phyloP scores from a whole-genome alignment of 1,140 invertebrate genomes.

The Helicoverpa armigera region DNA sequence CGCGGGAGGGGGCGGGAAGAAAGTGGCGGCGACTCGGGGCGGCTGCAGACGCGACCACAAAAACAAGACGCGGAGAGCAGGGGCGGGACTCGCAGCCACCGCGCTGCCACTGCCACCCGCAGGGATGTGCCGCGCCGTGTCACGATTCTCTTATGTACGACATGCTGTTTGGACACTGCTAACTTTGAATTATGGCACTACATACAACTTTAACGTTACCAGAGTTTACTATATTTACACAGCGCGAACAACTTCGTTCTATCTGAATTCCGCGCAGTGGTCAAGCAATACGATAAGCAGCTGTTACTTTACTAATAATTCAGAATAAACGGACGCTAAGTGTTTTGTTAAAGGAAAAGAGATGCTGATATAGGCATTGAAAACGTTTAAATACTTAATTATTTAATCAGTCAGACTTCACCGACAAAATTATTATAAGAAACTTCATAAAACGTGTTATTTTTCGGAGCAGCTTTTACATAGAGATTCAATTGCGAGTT shows the following conservation, averaged over 20 bases:
- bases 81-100: slow-evolving; percentile 65
- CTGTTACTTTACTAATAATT: no score
- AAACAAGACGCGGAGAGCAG: slow-evolving; percentile 77
- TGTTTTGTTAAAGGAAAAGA: not conserved
- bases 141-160: slow-evolving; percentile 47
- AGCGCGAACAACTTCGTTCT: not conserved
- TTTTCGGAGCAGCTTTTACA: no score
- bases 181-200: slow-evolving; percentile 28
- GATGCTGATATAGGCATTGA: no score
- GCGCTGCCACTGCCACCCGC: slow-evolving; percentile 61
- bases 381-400: no score
- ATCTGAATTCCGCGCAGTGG: not conserved
- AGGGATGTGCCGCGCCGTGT: slow-evolving; percentile 55
- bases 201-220: slow-evolving; percentile 11
- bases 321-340: not conserved
- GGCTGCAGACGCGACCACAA: slow-evolving; percentile 86
- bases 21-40: slow-evolving; percentile 82
- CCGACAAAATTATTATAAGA: not conserved
- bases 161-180: slow-evolving; percentile 51
- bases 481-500: no score
- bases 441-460: not conserved
- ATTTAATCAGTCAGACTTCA: not conserved
- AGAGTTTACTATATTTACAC: not conserved
- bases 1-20: slow-evolving; percentile 67
- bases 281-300: not conserved